Evolutionary conservation across 2,113 vertebrate genomes (phyloP).

Genomic region (Tachuris rubrigastra): DNA sequence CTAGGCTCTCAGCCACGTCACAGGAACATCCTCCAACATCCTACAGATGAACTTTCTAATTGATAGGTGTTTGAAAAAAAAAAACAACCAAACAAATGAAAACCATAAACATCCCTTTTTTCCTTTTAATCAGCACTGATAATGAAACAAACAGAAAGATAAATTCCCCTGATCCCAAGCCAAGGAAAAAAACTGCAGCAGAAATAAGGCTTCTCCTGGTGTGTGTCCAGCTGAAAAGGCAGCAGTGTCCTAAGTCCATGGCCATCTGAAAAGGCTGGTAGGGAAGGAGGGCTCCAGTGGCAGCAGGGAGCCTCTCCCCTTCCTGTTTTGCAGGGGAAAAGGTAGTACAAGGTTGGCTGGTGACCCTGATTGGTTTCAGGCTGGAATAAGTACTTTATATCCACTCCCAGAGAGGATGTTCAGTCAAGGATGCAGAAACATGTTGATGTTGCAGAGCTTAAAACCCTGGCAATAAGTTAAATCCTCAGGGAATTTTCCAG

Average conservation of each 20-base stretch:
- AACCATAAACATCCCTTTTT: not conserved
- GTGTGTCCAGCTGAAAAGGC: not conserved
- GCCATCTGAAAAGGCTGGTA: not conserved
- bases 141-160: not conserved
- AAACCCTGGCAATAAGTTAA: constrained; percentile 26
- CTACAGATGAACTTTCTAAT: not conserved
- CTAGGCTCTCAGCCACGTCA: fast-evolving
- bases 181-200: constrained; percentile 5
- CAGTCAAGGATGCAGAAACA: not conserved
- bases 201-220: not conserved
- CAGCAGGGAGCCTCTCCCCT: constrained; percentile 15
- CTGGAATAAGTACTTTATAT: constrained; percentile 11
- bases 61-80: not conserved
- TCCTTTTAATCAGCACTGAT: constrained; percentile 36
- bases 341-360: not conserved
- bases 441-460: not conserved
- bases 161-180: constrained; percentile 21
- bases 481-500: not conserved
- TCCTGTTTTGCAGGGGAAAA: constrained; percentile 54
- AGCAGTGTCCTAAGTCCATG: not conserved
- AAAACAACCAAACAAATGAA: not conserved
- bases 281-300: not conserved
- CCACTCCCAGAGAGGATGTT: not conserved
- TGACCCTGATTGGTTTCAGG: not conserved
- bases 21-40: not conserved